Percentiles rank a stretch among this genome's conserved stretches.
Evolutionary conservation across 2,113 vertebrate species (phyloP).

Genomic region (Stigmatopora nigra): DNA sequence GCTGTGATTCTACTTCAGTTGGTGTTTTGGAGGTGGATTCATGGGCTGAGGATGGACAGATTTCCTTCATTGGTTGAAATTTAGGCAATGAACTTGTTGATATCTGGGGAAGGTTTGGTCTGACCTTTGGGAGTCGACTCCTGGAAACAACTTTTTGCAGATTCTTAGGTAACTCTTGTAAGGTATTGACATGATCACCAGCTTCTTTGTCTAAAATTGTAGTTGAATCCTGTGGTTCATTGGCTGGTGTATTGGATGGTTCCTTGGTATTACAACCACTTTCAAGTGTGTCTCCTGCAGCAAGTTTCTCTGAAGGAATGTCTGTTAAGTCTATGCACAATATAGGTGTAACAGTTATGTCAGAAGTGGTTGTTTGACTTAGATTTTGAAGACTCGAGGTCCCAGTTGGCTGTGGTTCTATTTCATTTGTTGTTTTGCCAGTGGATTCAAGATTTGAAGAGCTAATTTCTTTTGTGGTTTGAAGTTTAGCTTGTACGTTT

Average conservation of each 20-base stretch:
- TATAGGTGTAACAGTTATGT: neutral
- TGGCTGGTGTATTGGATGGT: neutral
- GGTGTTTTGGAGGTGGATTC: neutral
- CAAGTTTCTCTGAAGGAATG: slow-evolving; percentile 5
- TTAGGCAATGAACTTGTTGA: slow-evolving; percentile 23
- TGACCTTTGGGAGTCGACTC: slow-evolving; percentile 24
- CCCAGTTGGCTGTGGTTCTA: slow-evolving; percentile 2
- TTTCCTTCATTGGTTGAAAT: slow-evolving; percentile 7
- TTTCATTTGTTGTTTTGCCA: neutral
- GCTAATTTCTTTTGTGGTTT: neutral
- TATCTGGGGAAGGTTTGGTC: slow-evolving; percentile 21
- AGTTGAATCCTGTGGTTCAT: neutral
- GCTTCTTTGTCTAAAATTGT: neutral
- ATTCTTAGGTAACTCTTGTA: neutral
- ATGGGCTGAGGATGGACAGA: neutral
- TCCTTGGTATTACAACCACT: neutral
- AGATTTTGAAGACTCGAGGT: neutral
- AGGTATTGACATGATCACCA: neutral
- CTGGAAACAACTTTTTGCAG: slow-evolving; percentile 1
- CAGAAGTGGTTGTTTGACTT: neutral
- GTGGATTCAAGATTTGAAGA: neutral
- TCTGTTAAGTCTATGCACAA: slow-evolving; percentile 1
- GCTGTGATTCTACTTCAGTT: neutral
- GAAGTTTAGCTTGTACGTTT: neutral
- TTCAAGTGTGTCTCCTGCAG: neutral